phyloP scores from a whole-genome alignment of 1,140 invertebrate species.

The Pygmarrhopalites habei region DNA sequence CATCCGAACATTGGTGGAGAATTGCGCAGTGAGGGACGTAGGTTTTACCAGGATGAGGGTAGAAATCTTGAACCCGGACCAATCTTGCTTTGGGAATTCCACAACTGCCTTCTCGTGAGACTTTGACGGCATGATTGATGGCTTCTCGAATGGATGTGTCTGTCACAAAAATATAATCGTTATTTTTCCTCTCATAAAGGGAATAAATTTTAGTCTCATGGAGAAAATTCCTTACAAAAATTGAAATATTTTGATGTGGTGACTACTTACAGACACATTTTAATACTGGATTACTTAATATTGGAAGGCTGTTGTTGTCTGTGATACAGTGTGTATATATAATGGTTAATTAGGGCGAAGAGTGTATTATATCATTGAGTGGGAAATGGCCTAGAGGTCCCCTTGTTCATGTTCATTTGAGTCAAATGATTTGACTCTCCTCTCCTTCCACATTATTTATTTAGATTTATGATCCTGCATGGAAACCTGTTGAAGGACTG shows the following conservation, averaged over 20 bases:
- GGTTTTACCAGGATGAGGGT: slow-evolving; percentile 59
- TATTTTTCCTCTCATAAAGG: not conserved
- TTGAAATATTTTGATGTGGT: not conserved
- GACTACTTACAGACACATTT: not conserved
- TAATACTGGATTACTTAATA: not conserved
- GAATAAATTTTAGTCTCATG: not conserved
- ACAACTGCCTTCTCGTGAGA: slow-evolving; percentile 55
- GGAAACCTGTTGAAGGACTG: no score
- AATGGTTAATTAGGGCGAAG: no score
- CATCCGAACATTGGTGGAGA: slow-evolving; percentile 65
- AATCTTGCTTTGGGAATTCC: slow-evolving; percentile 55
- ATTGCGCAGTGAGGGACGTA: slow-evolving; percentile 67
- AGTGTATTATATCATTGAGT: no score
- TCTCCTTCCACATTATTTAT: no score
- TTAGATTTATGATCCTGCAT: no score
- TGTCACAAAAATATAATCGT: slow-evolving; percentile 13
- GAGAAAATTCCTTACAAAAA: not conserved
- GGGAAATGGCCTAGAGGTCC: no score
- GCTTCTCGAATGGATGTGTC: slow-evolving; percentile 47
- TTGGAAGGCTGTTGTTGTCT: no score
- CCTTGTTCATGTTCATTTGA: no score
- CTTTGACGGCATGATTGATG: slow-evolving; percentile 51
- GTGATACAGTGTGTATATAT: no score
- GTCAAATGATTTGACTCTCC: no score
- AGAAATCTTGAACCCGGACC: slow-evolving; percentile 54